A percentile compares a stretch with the other conserved stretches of the same genome.
Evolutionary conservation across 2,113 vertebrate species (phyloP).

Genomic region (Tylochromis polylepis): DNA sequence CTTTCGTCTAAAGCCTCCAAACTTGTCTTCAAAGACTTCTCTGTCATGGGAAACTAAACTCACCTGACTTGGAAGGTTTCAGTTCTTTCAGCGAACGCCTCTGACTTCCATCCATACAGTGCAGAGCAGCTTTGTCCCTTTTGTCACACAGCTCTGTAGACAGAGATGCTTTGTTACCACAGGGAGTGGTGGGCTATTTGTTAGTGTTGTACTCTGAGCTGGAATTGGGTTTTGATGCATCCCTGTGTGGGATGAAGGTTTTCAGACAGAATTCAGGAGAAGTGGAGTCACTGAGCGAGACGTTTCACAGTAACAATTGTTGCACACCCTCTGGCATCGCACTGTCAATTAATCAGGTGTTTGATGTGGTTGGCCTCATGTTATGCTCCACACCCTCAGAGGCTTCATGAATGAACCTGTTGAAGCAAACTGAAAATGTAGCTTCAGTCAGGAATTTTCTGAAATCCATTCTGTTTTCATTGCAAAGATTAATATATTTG

Average conservation of each 20-base stretch:
- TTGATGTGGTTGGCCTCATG: slow-evolving; percentile 50
- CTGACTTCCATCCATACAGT: background rate
- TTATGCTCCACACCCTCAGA: slow-evolving; percentile 52
- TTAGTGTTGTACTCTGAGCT: slow-evolving; percentile 11
- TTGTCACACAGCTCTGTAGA: slow-evolving; percentile 25
- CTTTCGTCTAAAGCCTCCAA: background rate
- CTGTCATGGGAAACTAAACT: slow-evolving; percentile 30
- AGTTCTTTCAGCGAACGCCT: slow-evolving; percentile 12
- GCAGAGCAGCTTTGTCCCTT: slow-evolving; percentile 25
- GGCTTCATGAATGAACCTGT: slow-evolving; percentile 49
- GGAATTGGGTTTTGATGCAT: background rate
- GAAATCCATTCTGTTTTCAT: background rate
- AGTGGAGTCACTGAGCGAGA: background rate
- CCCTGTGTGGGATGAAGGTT: slow-evolving; percentile 7
- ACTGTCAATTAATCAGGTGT: slow-evolving; percentile 46
- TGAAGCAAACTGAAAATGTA: slow-evolving; percentile 21
- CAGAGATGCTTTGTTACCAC: slow-evolving; percentile 32
- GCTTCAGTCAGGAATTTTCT: slow-evolving; percentile 38
- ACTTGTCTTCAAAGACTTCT: slow-evolving; percentile 5
- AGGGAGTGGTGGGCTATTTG: slow-evolving; percentile 53
- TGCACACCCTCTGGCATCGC: background rate
- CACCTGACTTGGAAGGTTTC: slow-evolving; percentile 22
- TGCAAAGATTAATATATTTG: slow-evolving; percentile 20
- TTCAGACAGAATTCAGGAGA: background rate
- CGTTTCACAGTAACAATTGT: background rate